These are phyloP conservation scores for Chaetophractus vellerosus DNA, from an alignment of 2,797 vertebrate species.

Conservation along the genomic window DNA sequence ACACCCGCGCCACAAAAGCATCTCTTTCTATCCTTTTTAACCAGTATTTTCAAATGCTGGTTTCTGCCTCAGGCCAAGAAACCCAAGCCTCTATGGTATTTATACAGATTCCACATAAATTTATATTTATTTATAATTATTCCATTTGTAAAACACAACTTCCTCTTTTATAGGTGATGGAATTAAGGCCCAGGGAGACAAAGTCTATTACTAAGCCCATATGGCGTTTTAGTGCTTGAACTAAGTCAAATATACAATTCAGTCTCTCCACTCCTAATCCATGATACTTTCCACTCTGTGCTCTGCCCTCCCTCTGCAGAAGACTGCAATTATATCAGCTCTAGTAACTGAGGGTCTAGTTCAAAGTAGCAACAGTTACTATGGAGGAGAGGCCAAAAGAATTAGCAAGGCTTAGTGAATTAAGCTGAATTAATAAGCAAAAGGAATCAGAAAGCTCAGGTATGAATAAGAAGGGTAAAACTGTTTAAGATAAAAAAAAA, in stretches of 20 bases:
- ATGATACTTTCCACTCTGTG: background rate
- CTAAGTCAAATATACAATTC: background rate
- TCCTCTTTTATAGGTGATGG: background rate
- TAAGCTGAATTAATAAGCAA: background rate
- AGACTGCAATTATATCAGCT: background rate
- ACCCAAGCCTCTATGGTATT: background rate
- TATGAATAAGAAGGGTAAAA: background rate
- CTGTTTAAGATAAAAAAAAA: too few species aligned
- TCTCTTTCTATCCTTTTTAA: background rate
- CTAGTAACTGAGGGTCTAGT: background rate
- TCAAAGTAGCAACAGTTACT: background rate
- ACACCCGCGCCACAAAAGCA: fast-evolving
- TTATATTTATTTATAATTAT: conserved; percentile 40
- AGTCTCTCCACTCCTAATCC: background rate
- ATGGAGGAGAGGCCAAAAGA: background rate
- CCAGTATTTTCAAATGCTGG: background rate
- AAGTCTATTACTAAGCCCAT: background rate
- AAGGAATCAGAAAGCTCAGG: background rate
- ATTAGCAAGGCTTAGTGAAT: background rate
- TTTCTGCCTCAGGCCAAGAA: conserved; percentile 41
- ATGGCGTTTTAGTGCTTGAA: background rate
- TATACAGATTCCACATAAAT: background rate
- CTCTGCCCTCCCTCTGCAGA: background rate
- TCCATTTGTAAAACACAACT: conserved; percentile 14
- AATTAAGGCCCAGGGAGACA: background rate